These are phyloP conservation scores for Amphiprion ocellaris DNA, from an alignment of 2,113 vertebrate genomes.

Conservation along the genomic window DNA sequence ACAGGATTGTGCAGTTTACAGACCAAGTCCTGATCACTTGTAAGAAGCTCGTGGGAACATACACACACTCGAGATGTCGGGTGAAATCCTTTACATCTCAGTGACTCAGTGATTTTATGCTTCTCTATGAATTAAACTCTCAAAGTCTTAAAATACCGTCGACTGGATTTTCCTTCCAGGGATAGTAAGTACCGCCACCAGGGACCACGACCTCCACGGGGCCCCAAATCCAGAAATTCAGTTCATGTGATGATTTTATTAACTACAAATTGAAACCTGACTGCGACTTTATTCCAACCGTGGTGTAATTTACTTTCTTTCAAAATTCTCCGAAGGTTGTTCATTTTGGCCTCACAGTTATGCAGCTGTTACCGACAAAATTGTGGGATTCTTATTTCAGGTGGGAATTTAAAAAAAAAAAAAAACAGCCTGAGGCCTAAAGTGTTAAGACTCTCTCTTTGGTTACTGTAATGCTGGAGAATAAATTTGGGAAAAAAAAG, in stretches of 20 bases:
- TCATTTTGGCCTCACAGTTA: background rate
- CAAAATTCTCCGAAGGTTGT: background rate
- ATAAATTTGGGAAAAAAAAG: too few species aligned
- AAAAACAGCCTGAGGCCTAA: too few species aligned
- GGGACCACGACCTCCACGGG: background rate
- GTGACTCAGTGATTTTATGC: slow-evolving; percentile 20
- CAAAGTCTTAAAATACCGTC: slow-evolving; percentile 1
- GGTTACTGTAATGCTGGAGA: too few species aligned
- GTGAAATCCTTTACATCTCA: slow-evolving; percentile 17
- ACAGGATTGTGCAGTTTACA: slow-evolving; percentile 15
- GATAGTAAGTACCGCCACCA: background rate
- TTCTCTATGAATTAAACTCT: slow-evolving; percentile 6
- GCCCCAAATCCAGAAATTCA: background rate
- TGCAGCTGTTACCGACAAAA: too few species aligned
- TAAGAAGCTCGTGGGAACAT: background rate
- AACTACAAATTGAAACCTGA: background rate
- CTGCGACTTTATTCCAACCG: background rate
- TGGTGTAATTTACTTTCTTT: background rate
- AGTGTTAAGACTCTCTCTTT: too few species aligned
- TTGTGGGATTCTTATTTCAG: too few species aligned
- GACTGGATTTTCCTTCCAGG: background rate
- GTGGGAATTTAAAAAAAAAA: too few species aligned
- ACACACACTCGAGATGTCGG: slow-evolving; percentile 7
- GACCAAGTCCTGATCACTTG: background rate
- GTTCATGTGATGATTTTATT: background rate